phyloP scores from a whole-genome alignment of 2,113 vertebrate species.

The Oxyruncus cristatus region DNA sequence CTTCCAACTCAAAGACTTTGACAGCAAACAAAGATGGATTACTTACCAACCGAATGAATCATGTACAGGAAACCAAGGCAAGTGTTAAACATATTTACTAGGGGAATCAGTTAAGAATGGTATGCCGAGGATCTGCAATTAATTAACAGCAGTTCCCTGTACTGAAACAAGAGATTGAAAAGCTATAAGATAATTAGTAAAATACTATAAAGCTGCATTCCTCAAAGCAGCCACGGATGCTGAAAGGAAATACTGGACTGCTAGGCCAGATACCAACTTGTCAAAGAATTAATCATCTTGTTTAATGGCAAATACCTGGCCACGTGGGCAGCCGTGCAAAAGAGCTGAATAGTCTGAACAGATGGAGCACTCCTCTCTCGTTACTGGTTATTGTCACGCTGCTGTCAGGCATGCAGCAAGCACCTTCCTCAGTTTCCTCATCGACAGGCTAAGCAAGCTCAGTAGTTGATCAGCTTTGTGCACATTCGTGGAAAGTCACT shows the following conservation, averaged over 20 bases:
- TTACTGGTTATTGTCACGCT: background rate
- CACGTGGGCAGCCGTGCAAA: background rate
- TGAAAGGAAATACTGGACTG: background rate
- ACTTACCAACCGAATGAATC: conserved; percentile 6
- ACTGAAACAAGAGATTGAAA: conserved; percentile 37
- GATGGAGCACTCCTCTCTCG: background rate
- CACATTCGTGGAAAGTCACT: background rate
- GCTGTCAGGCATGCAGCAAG: background rate
- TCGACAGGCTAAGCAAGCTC: background rate
- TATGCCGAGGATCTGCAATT: conserved; percentile 8
- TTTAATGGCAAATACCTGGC: conserved; percentile 10
- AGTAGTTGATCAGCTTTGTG: background rate
- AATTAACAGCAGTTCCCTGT: conserved; percentile 19
- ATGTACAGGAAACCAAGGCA: conserved; percentile 60
- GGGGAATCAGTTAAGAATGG: conserved; percentile 43
- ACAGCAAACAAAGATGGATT: conserved; percentile 56
- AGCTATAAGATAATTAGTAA: conserved; percentile 40
- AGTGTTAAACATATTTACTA: conserved; percentile 59
- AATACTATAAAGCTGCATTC: conserved; percentile 31
- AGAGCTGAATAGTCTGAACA: background rate
- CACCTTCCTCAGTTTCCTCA: background rate
- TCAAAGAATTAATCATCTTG: background rate
- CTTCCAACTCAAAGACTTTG: conserved; percentile 35
- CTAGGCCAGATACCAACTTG: conserved; percentile 18
- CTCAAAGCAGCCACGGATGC: conserved; percentile 14